Evolutionary conservation across 1,140 invertebrate species (phyloP).

Genomic region (Chironomus tepperi): DNA sequence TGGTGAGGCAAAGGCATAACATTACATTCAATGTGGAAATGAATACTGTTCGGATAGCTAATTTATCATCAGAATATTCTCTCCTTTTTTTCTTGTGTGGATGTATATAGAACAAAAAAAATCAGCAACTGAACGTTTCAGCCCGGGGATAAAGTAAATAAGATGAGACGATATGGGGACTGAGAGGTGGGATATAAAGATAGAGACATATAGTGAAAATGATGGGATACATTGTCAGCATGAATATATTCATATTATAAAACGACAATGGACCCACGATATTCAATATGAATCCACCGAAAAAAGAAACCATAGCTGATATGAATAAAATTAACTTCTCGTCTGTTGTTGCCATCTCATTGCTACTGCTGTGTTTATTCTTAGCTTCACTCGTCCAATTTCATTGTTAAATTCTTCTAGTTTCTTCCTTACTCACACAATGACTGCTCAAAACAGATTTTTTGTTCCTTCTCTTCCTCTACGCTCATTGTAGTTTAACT

Average conservation of each 20-base stretch:
- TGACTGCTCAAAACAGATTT: not conserved
- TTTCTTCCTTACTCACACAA: not conserved
- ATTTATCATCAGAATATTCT: not conserved
- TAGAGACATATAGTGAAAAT: no score
- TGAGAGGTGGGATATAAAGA: no score
- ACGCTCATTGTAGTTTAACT: not conserved
- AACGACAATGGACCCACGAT: not conserved
- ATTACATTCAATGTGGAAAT: not conserved
- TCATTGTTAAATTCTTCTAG: not conserved
- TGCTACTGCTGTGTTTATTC: not conserved
- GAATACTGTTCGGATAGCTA: not conserved
- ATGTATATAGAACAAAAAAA: not conserved
- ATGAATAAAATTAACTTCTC: not conserved
- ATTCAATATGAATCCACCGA: not conserved
- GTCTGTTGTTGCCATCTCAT: not conserved
- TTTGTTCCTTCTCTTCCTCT: not conserved
- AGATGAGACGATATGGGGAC: not conserved
- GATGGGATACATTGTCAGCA: slow-evolving; percentile 12
- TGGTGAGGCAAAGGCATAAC: not conserved
- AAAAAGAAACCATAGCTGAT: not conserved
- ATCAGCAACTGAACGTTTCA: no score
- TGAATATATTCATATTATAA: slow-evolving; percentile 2
- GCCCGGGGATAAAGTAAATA: slow-evolving; percentile 9
- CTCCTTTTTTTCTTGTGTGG: no score
- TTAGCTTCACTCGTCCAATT: not conserved